Evolutionary conservation across 1,140 invertebrate species (phyloP), one percentile per base, ranked within the genome.

Genomic region (Bombus huntii): DNA sequence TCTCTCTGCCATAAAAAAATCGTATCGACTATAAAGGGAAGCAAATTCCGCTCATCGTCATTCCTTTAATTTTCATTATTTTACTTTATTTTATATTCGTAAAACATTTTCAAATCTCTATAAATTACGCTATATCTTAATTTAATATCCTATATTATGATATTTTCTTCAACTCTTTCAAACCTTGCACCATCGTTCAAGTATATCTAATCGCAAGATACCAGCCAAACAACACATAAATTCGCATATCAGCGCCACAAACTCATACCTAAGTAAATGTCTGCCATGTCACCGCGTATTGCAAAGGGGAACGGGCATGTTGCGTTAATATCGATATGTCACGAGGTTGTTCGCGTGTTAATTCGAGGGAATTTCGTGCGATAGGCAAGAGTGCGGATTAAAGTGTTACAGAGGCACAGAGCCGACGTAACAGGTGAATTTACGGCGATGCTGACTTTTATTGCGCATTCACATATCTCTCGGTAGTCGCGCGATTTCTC

Each of bases 341-440:
- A 39, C 76, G 37, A 5, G 34, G 25, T 34, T n/a, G 75, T 42
- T 44, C 68, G 66, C 53, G 83, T 62, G 83, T 84, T 84, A 80
- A 84, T 71, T 84, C 53, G 39, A 25, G 57, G 15, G 47, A 71
- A 62, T 66, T 37, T 34, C 70, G 15, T 8, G 76, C 31, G 57
- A 53, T 76, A 59, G 34, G 31, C 62, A 72, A 77, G 76, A 77
- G n/a, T 57, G 78, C 68, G 44, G 83, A 85, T 85, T 85, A 85
- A 80, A 85, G 68, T 59, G 68, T 85, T 79, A 80, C 37, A 72
- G 68, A 34, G 28, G n/a, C 22, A 53, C 53, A 47, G 75, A 72
- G 76, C 42, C 39, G 39, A 72, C 68, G 77, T 85, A 85, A 80
- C 76, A 80, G 83, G 83, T 85, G 77, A 80, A 85, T 80, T 85